A percentile compares a stretch with the other conserved stretches of the same genome.
Evolutionary conservation across 2,888 invertebrate genomes (phyloP).

Genomic region (Ectemnius cavifrons): DNA sequence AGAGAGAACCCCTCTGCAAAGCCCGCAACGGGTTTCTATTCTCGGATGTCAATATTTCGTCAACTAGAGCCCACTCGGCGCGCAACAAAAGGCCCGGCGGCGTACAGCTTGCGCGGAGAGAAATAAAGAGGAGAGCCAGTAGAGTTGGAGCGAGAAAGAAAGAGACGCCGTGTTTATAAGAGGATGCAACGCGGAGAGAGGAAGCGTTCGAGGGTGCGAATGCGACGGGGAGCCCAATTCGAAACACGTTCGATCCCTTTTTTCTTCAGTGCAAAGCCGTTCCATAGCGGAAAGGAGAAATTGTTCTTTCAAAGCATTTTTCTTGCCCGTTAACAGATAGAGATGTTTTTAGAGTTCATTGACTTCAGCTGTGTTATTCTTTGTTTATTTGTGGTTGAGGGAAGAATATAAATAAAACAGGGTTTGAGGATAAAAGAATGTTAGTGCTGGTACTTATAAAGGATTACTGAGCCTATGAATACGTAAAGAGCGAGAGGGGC

Average conservation of each 20-base stretch:
- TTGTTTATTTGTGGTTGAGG: no score
- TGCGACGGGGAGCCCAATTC: conserved; percentile 13
- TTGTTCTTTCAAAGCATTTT: no score
- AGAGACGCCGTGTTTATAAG: conserved; percentile 46
- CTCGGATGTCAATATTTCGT: conserved; percentile 77
- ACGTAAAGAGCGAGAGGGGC: no score
- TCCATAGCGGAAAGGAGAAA: no score
- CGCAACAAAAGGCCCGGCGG: conserved; percentile 64
- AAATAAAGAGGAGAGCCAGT: conserved; percentile 4
- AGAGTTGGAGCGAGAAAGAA: background rate
- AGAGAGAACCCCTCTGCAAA: conserved; percentile 46
- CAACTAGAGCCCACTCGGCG: conserved; percentile 71
- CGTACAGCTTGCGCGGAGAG: conserved; percentile 53
- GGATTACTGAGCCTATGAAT: no score
- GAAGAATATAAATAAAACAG: no score
- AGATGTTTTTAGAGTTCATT: no score
- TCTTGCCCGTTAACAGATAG: no score
- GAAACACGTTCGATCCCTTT: conserved; percentile 28
- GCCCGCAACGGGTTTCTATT: conserved; percentile 72
- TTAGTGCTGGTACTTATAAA: no score
- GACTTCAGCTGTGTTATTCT: no score
- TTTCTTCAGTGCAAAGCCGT: no score
- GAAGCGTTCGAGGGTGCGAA: conserved; percentile 36
- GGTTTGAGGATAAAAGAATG: no score
- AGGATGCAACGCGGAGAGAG: conserved; percentile 33